A percentile compares a stretch with the other conserved stretches of the same genome.
Evolutionary conservation across 2,113 vertebrate species (phyloP).

Genomic region (Peromyscus leucopus): DNA sequence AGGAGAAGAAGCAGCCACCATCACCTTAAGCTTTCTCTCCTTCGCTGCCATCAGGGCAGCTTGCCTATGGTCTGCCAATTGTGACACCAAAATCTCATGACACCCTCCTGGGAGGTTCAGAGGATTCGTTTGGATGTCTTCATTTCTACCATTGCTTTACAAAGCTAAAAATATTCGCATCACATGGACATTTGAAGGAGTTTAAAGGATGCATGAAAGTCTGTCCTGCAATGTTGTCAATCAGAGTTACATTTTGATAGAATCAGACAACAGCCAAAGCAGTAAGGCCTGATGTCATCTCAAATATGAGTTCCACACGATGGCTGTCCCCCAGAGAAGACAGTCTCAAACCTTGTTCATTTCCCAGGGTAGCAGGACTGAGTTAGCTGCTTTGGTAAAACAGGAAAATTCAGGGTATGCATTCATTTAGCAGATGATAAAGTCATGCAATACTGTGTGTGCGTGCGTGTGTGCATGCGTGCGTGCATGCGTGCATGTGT

Average conservation of each 20-base stretch:
- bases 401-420: slow-evolving; percentile 82
- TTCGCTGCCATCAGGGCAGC: background rate
- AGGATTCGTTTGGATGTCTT: slow-evolving; percentile 48
- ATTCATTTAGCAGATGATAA: slow-evolving; percentile 63
- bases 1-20: background rate
- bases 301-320: slow-evolving; percentile 81
- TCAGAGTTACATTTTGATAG: slow-evolving; percentile 53
- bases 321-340: background rate
- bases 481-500: too few species aligned
- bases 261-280: slow-evolving; percentile 78
- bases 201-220: slow-evolving; percentile 58
- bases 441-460: background rate
- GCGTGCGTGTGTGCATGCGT: too few species aligned
- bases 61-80: background rate
- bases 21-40: background rate
- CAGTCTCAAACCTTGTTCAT: background rate
- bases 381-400: slow-evolving; percentile 83
- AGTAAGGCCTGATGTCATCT: slow-evolving; percentile 83
- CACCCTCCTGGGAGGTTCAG: background rate
- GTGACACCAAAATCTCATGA: background rate
- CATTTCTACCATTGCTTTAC: slow-evolving; percentile 40
- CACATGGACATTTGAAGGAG: slow-evolving; percentile 55
- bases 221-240: slow-evolving; percentile 43
- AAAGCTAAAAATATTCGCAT: slow-evolving; percentile 61
- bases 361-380: slow-evolving; percentile 76